phyloP scores from a whole-genome alignment of 2,888 invertebrate genomes.

The Zonitis immaculata region DNA sequence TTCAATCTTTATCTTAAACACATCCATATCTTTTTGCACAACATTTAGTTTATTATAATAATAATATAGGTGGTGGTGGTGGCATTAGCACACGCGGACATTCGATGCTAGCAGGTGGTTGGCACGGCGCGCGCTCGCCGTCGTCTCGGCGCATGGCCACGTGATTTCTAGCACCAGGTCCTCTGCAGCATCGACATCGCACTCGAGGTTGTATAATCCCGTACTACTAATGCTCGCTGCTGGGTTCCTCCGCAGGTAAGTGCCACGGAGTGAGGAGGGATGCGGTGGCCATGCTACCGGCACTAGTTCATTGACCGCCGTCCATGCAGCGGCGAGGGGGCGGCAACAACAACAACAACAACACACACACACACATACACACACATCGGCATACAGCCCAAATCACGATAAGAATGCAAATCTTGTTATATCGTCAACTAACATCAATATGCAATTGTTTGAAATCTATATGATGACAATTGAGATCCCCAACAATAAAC shows the following conservation, averaged over 20 bases:
- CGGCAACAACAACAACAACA: too few species aligned
- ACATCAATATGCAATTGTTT: background rate
- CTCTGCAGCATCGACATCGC: constrained; percentile 37
- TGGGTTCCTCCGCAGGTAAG: constrained; percentile 45
- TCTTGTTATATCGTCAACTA: constrained; percentile 17
- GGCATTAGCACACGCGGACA: constrained; percentile 19
- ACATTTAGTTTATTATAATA: constrained; percentile 12
- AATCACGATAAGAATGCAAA: constrained; percentile 41
- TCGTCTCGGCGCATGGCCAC: constrained; percentile 40
- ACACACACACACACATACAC: background rate
- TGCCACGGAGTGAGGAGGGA: constrained; percentile 39
- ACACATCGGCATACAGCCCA: constrained; percentile 27
- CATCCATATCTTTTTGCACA: constrained; percentile 56
- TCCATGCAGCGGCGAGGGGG: constrained; percentile 37
- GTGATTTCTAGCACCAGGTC: constrained; percentile 36
- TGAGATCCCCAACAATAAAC: background rate
- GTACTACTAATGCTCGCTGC: constrained; percentile 44
- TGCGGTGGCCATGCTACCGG: constrained; percentile 46
- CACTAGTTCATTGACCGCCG: constrained; percentile 50
- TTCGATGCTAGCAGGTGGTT: constrained; percentile 29
- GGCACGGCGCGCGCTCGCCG: constrained; percentile 32
- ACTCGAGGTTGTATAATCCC: constrained; percentile 43
- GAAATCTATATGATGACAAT: background rate
- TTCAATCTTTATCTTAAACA: constrained; percentile 59
- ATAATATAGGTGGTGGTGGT: constrained; percentile 16